Conservation (phyloP, 2,888 invertebrate species). For the Dicycla oo region DNA sequence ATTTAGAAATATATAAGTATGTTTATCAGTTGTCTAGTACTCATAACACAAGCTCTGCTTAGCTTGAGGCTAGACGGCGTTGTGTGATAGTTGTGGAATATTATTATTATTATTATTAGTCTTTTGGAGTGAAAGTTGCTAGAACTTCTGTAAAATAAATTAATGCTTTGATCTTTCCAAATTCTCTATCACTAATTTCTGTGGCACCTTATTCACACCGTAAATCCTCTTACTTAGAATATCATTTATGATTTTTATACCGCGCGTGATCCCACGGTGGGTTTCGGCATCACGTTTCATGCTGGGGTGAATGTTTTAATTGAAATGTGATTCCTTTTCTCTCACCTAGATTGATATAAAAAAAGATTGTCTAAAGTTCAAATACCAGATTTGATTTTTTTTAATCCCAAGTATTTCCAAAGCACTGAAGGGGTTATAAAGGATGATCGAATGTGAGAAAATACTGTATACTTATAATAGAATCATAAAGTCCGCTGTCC, state of each 20-base stretch:
- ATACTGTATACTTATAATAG: neutral
- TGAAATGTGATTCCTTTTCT: constrained; percentile 28
- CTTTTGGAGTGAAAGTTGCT: neutral
- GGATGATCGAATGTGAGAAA: neutral
- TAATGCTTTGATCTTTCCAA: neutral
- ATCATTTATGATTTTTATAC: constrained; percentile 1
- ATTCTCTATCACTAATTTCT: neutral
- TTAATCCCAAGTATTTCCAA: neutral
- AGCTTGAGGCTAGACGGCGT: too few species aligned
- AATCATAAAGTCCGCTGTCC: too few species aligned
- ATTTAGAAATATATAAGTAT: too few species aligned
- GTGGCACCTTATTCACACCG: neutral
- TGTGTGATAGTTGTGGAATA: too few species aligned
- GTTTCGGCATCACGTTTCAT: constrained; percentile 47
- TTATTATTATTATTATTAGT: too few species aligned
- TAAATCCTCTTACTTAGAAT: constrained; percentile 11
- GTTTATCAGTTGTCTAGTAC: too few species aligned
- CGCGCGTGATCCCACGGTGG: constrained; percentile 27
- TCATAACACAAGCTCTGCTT: too few species aligned
- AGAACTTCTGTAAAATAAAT: constrained; percentile 1
- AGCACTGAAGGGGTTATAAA: neutral
- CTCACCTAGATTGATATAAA: neutral
- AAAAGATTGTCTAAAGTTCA: too few species aligned
- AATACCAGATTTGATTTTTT: too few species aligned
- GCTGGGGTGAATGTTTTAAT: constrained; percentile 31